Evolutionary conservation across 2,888 invertebrate genomes (phyloP), one percentile per base, ranked within the genome.

Genomic region (Baronia brevicornis): DNA sequence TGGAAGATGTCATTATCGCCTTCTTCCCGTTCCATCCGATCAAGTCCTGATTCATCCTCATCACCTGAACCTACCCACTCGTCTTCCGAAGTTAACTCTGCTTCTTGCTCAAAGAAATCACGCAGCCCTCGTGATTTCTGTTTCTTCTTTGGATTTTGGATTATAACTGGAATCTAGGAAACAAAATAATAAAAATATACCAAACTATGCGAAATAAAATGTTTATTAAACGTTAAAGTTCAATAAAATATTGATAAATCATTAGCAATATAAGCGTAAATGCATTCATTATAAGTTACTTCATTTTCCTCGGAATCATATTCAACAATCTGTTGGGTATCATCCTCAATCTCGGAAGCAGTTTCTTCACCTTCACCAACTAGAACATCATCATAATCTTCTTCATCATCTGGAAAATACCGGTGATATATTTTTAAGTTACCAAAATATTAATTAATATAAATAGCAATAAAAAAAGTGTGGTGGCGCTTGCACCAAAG

Each of bases 221-320:
- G n/a, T n/a, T n/a, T n/a, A n/a, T n/a, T n/a, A n/a, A n/a, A n/a
- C n/a, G n/a, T n/a, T n/a, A n/a, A n/a, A n/a, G n/a, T n/a, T n/a
- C n/a, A n/a, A n/a, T n/a, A 28, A 23, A 24, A 9, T 5, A 20
- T 6, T 9, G 21, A 23, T 10, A 9, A 11, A n/a, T 17, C 9
- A 14, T n/a, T 5, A 23, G 5, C n/a, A n/a, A n/a, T n/a, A n/a
- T n/a, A n/a, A n/a, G n/a, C n/a, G n/a, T n/a, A n/a, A n/a, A n/a
- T n/a, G n/a, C n/a, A n/a, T n/a, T n/a, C n/a, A n/a, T n/a, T 21
- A 8, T 3, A 5, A 3, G 4, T 8, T 46, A 77, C 87, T 85
- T 94, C 94, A 69, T 94, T 94, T 69, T 94, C 94, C 62, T 94
- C 94, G 0, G 94, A 94, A 65, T 94, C 94, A 54, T 94, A 94